Percentiles rank a stretch among this genome's conserved stretches.
Evolutionary conservation across 2,797 vertebrate genomes (phyloP).

Genomic region (Fundulus diaphanus): DNA sequence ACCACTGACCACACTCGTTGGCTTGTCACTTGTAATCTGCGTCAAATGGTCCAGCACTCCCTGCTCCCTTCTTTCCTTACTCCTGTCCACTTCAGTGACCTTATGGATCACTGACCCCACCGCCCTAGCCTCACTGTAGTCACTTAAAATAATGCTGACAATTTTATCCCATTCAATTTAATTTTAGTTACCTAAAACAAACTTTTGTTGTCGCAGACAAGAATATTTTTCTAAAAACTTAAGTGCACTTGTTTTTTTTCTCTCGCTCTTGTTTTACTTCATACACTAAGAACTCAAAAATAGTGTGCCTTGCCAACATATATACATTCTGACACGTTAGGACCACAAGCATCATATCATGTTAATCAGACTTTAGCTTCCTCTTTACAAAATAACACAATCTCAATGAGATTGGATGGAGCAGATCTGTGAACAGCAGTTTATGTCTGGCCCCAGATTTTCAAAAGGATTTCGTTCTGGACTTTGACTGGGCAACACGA

Average conservation of each 20-base stretch:
- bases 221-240: not conserved
- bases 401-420: not conserved
- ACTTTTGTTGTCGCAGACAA: not conserved
- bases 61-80: constrained; percentile 9
- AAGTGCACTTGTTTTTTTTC: not conserved
- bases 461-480: too few relatives aligned
- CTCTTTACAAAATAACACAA: not conserved
- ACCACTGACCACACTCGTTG: constrained; percentile 62
- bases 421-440: not conserved
- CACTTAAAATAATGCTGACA: constrained; percentile 19
- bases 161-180: constrained; percentile 15
- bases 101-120: constrained; percentile 25
- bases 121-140: constrained; percentile 20
- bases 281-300: not conserved
- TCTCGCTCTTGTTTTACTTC: not conserved
- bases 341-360: not conserved
- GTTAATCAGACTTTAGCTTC: not conserved
- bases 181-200: constrained; percentile 19
- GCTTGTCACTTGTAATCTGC: constrained; percentile 74
- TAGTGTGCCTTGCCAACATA: not conserved
- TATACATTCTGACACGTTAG: not conserved
- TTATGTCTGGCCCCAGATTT: too few relatives aligned
- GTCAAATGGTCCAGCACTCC: constrained; percentile 46
- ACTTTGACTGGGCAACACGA: too few relatives aligned
- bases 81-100: constrained; percentile 23